A percentile compares a stretch with the other conserved stretches of the same genome.
Evolutionary conservation across 2,113 vertebrate genomes (phyloP).

Genomic region (Pollachius pollachius): DNA sequence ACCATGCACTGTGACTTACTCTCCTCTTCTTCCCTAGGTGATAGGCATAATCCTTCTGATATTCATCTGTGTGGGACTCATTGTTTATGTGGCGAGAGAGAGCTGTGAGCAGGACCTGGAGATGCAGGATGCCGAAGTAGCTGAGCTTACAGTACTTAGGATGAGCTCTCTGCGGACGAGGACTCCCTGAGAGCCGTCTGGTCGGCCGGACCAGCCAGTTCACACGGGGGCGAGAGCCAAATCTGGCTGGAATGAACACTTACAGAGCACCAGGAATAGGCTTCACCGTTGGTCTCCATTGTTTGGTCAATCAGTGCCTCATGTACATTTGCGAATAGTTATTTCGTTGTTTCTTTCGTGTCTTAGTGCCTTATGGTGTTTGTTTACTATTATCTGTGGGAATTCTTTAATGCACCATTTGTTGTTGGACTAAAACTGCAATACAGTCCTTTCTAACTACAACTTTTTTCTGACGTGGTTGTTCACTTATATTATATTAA

Average conservation of each 20-base stretch:
- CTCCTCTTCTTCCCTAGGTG: conserved; percentile 55
- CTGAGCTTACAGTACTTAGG: conserved; percentile 67
- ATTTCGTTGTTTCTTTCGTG: background rate
- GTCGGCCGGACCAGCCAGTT: conserved; percentile 5
- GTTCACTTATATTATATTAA: conserved; percentile 4
- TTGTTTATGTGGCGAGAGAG: conserved; percentile 72
- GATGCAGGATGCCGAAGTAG: conserved; percentile 65
- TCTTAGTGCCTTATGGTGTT: background rate
- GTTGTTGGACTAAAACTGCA: background rate
- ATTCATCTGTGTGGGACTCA: conserved; percentile 73
- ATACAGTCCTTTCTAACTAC: background rate
- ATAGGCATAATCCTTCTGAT: conserved; percentile 74
- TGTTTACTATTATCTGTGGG: background rate
- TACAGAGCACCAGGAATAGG: conserved; percentile 45
- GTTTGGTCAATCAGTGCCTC: conserved; percentile 19
- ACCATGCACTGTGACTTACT: conserved; percentile 30
- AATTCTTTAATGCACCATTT: conserved; percentile 3
- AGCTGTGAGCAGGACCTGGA: conserved; percentile 67
- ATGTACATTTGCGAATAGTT: conserved; percentile 5
- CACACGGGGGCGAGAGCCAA: background rate
- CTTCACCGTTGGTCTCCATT: conserved; percentile 7
- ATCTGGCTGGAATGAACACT: conserved; percentile 20
- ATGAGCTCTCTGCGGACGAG: conserved; percentile 64
- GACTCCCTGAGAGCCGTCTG: conserved; percentile 56
- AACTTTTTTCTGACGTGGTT: conserved; percentile 2